Percentiles rank a stretch among this genome's conserved stretches.
phyloP scores from a whole-genome alignment of 1,140 invertebrate genomes.

The Elymnias hypermnestra region DNA sequence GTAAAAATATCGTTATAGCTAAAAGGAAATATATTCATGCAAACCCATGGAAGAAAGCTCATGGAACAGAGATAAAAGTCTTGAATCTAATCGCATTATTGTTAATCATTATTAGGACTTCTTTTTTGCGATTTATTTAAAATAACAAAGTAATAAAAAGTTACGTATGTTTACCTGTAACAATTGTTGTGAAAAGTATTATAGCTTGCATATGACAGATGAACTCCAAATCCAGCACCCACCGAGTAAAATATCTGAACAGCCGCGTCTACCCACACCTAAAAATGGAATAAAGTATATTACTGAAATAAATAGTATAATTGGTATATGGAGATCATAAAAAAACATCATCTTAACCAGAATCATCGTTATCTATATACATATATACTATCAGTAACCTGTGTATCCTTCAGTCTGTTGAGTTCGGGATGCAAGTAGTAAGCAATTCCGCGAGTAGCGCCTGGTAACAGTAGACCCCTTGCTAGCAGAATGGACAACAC shows the following conservation, averaged over 20 bases:
- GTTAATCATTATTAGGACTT: too few relatives aligned
- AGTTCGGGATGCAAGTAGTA: slow-evolving; percentile 92
- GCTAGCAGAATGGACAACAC: slow-evolving; percentile 84
- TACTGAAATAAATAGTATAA: neutral
- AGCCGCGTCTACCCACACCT: slow-evolving; percentile 97
- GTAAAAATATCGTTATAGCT: neutral
- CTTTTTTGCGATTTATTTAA: too few relatives aligned
- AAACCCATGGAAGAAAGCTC: too few relatives aligned
- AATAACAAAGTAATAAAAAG: neutral
- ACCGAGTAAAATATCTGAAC: slow-evolving; percentile 97
- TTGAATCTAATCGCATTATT: too few relatives aligned
- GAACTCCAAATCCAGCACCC: slow-evolving; percentile 94
- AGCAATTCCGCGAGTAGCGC: slow-evolving; percentile 86
- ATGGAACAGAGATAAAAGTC: too few relatives aligned
- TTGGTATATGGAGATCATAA: too few relatives aligned
- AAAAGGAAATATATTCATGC: too few relatives aligned
- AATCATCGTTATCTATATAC: too few relatives aligned
- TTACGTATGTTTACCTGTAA: slow-evolving; percentile 64
- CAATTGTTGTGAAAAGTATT: slow-evolving; percentile 96
- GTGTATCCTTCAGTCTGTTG: slow-evolving; percentile 81
- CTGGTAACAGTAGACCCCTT: slow-evolving; percentile 84
- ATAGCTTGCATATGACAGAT: slow-evolving; percentile 94
- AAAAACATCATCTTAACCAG: too few relatives aligned
- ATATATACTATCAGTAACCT: too few relatives aligned
- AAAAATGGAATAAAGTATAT: neutral